Evolutionary conservation across 2,888 invertebrate species (phyloP), one percentile per base, ranked within the genome.

Genomic region (Pterostichus niger): DNA sequence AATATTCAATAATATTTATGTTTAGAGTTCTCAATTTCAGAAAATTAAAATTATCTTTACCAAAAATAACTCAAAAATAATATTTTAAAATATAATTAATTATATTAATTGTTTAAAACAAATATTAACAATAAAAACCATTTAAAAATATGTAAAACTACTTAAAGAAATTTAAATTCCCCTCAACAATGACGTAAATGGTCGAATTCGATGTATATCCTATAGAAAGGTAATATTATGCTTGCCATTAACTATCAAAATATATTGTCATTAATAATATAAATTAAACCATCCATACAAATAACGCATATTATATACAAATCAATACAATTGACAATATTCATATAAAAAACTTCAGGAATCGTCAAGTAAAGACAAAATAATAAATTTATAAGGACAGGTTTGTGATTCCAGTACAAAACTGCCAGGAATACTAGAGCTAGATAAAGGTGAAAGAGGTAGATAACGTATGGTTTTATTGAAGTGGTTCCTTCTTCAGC

Each of bases 401-500:
- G 2, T 64, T 33, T 40, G 64, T 68, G 64, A n/a, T 24, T 13
- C 13, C 10, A n/a, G 44, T 10, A 71, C 17, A 71, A 71, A 31
- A 40, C 40, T 64, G 35, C 13, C 35, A 35, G 44, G 17, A 71
- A 17, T 71, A 46, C 64, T 64, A 64, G 33, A 40, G 15, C 56
- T 56, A 56, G 56, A 33, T 64, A 64, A 11, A 64, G 11, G 73
- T 46, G 17, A 31, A 75, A 52, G 79, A 79, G 79, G 79, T 79
- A 82, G 82, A 52, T 61, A 75, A 35, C 13, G 13, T 15, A 44
- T 44, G 40, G 11, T 35, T 24, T 61, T 71, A 71, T 44, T 71
- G 68, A 4, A 52, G 64, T 17, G 83, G 87, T 86, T 96, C 95
- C 87, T 94, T 93, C 87, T 96, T 96, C 59, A 95, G 90, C 82